phyloP scores from a whole-genome alignment of 2,797 vertebrate species.

The Xenentodon cancila region DNA sequence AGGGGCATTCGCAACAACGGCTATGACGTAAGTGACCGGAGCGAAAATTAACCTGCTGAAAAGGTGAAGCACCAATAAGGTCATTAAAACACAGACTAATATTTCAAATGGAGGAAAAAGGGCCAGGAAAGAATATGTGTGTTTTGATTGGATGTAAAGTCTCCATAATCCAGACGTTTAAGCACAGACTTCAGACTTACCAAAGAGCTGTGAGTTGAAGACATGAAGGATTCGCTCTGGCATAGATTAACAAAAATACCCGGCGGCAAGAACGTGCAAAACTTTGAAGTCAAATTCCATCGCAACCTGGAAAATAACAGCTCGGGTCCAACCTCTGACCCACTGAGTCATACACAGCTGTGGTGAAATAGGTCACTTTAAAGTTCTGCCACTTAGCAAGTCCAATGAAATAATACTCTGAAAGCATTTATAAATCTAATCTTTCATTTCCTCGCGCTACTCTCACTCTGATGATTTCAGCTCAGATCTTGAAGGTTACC shows the following conservation, averaged over 20 bases:
- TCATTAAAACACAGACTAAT: neutral
- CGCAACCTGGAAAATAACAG: slow-evolving; percentile 6
- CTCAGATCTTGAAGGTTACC: slow-evolving; percentile 38
- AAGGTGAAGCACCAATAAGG: neutral
- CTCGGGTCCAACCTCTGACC: slow-evolving; percentile 36
- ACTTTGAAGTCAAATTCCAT: slow-evolving; percentile 27
- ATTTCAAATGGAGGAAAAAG: no score
- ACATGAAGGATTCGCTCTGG: slow-evolving; percentile 8
- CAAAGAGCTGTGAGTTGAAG: neutral
- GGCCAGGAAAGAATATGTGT: neutral
- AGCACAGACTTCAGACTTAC: neutral
- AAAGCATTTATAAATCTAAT: slow-evolving; percentile 40
- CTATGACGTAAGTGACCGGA: slow-evolving; percentile 89
- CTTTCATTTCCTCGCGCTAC: slow-evolving; percentile 19
- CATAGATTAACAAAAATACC: slow-evolving; percentile 14
- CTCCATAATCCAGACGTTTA: neutral
- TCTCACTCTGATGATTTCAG: slow-evolving; percentile 11
- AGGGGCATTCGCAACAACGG: slow-evolving; percentile 96
- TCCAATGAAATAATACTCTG: slow-evolving; percentile 52
- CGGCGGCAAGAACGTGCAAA: slow-evolving; percentile 1
- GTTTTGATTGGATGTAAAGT: neutral
- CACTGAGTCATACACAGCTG: slow-evolving; percentile 23
- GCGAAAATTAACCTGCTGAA: neutral
- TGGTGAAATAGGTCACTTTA: slow-evolving; percentile 19
- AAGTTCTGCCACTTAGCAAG: slow-evolving; percentile 40